Evolutionary conservation across 2,888 invertebrate species (phyloP), one percentile per base, ranked within the genome.

Genomic region (Meteorus colon): DNA sequence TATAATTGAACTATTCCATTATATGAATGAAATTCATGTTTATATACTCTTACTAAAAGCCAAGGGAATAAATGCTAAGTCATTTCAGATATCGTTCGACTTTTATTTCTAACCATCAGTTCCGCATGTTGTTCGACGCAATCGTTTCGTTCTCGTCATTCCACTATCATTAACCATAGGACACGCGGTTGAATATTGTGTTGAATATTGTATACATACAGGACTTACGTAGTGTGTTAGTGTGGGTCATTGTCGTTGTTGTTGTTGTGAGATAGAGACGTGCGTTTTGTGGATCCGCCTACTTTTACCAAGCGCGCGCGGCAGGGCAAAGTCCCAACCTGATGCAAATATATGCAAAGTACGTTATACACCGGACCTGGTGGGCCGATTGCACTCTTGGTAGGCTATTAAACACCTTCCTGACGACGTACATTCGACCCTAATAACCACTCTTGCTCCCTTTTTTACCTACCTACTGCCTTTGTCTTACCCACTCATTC

Each of bases 301-400:
- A 76, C 24, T 80, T 77, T 81, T 79, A 77, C 83, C 78, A 19
- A 55, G 55, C 55, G 75, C 80, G 82, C 85, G 85, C 84, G 84
- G 85, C 83, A 82, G 79, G 80, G 81, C 55, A 19, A 55, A 55
- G 55, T 55, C 55, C 55, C 55, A 55, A 55, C 55, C 6, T 19
- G 79, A 88, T 88, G 88, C 88, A 88, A 88, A 88, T 88, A 74
- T 87, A 88, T 88, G 88, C 86, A 88, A 88, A 88, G 83, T 86
- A 84, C 79, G 80, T 79, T 79, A 77, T 69, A 80, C 77, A 77
- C 74, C 78, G 73, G 74, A 70, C 67, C 27, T 31, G 69, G 34
- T 65, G 59, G 77, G 81, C 78, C 83, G 88, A 88, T 88, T 87
- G 88, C 85, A 84, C 86, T 85, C 85, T 86, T 86, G 83, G 84